Evolutionary conservation across 2,888 invertebrate species (phyloP), one percentile per base, ranked within the genome.

Genomic region (Drosophila neutralis): DNA sequence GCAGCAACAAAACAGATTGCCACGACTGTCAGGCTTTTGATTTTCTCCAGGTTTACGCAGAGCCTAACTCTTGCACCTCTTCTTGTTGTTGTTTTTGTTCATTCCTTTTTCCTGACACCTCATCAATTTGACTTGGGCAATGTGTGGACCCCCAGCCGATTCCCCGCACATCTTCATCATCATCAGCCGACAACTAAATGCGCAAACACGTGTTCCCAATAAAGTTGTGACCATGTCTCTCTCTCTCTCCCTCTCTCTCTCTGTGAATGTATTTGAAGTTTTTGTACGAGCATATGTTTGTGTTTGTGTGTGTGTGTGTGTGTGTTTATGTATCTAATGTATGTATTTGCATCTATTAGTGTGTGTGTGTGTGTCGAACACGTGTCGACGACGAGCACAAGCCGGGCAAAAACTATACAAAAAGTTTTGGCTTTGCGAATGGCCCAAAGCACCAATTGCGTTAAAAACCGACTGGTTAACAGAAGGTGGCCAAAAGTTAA

Each of bases 121-220:
- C 78, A 80, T 84, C 79, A 87, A 84, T 78, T 78, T 80, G 87
- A 80, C 77, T 87, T 65, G 65, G 83, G 66, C 77, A 66, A 61
- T 59, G 62, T 48, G 52, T 65, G 67, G 35, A 40, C 31, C n/a
- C 38, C 33, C 54, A 15, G 45, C 45, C 21, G 21, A 21, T 7
- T 8, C 2, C 8, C 40, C 8, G 13, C 40, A 29, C 2, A 15
- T 31, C 10, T 15, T 57, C n/a, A 38, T 38, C 38, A 15, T 31
- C 33, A 29, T 29, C 45, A 52, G 51, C 51, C 51, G 83, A 64
- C 76, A 82, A 80, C 83, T 85, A 82, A 84, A 84, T 84, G 84
- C 85, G 81, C 79, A 79, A 85, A 85, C 85, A 85, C 85, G 83
- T 85, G 84, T 84, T 84, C 76, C 71, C 79, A 66, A 73, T 73